Percentiles rank a stretch among this genome's conserved stretches.
Conservation (phyloP, 1,140 invertebrate genomes). For the Drosophila obscura region DNA sequence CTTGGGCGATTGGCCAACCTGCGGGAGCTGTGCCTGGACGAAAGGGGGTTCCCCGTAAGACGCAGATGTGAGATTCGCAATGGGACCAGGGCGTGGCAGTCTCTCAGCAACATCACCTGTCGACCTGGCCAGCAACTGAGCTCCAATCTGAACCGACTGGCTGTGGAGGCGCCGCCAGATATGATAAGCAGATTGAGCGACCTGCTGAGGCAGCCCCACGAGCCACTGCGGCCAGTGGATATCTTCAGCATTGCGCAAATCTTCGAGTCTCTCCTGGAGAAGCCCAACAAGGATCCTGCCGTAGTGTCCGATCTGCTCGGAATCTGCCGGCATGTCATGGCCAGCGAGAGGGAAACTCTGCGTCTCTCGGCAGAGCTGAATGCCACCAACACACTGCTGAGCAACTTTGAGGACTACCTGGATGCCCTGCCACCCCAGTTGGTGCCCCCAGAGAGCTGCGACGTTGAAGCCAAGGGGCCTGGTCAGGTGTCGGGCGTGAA, state of each 20-base stretch:
- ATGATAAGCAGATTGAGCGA: constrained; percentile 21
- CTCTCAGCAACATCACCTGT: constrained; percentile 29
- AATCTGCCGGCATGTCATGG: constrained; percentile 65
- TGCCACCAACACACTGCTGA: constrained; percentile 65
- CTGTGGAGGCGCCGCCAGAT: constrained; percentile 11
- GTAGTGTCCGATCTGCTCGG: constrained; percentile 31
- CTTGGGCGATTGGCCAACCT: constrained; percentile 36
- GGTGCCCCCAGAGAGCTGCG: constrained; percentile 37
- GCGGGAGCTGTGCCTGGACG: constrained; percentile 54
- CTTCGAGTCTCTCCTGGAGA: constrained; percentile 29
- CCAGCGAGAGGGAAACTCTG: constrained; percentile 45
- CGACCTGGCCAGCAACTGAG: constrained; percentile 41
- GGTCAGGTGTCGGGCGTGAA: not conserved
- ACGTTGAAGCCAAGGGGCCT: not conserved
- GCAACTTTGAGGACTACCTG: constrained; percentile 67
- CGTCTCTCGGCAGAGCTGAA: constrained; percentile 59
- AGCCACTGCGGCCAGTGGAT: constrained; percentile 53
- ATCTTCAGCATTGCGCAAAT: constrained; percentile 60
- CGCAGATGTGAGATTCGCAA: constrained; percentile 41
- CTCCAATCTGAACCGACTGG: constrained; percentile 33
- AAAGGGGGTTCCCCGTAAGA: constrained; percentile 36
- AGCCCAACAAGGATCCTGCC: constrained; percentile 12
- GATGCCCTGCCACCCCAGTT: constrained; percentile 50
- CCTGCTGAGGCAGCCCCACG: constrained; percentile 28
- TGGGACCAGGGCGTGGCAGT: constrained; percentile 37